Conservation (phyloP, 1,140 invertebrate species). For the Drosophila varians region DNA sequence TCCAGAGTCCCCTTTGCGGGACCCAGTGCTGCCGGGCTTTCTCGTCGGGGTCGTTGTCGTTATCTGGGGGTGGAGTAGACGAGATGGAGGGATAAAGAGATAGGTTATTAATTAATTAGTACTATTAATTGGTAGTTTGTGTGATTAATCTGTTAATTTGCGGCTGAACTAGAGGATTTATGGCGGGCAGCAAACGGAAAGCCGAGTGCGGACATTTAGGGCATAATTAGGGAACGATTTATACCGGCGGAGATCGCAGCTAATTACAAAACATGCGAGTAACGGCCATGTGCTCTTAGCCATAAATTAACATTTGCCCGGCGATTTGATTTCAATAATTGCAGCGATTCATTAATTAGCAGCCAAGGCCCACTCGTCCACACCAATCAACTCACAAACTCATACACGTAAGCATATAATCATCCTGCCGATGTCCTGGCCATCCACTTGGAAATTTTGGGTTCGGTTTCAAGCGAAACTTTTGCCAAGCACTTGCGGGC, state of each 20-base stretch:
- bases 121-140: conserved; percentile 64
- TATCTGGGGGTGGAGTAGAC: conserved; percentile 3
- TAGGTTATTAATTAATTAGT: conserved; percentile 73
- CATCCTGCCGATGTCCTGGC: conserved; percentile 20
- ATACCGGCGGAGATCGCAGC: conserved; percentile 45
- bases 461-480: conserved; percentile 39
- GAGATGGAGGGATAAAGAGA: conserved; percentile 11
- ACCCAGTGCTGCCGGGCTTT: conserved; percentile 40
- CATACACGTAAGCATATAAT: conserved; percentile 2
- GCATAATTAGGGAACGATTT: conserved; percentile 67
- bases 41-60: conserved; percentile 53
- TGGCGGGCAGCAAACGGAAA: conserved; percentile 38
- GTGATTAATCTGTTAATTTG: conserved; percentile 80
- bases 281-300: conserved; percentile 42
- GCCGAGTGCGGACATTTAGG: conserved; percentile 26
- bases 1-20: conserved; percentile 62
- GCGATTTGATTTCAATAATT: conserved; percentile 78
- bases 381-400: conserved; percentile 13
- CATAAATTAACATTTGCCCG: conserved; percentile 68
- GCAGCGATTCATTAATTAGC: conserved; percentile 77
- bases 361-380: conserved; percentile 46
- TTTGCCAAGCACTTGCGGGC: conserved; percentile 43
- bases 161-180: conserved; percentile 52
- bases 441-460: conserved; percentile 54
- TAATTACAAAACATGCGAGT: conserved; percentile 69